Evolutionary conservation across 2,113 vertebrate species (phyloP), one percentile per base, ranked within the genome.

Genomic region (Ginglymostoma cirratum): DNA sequence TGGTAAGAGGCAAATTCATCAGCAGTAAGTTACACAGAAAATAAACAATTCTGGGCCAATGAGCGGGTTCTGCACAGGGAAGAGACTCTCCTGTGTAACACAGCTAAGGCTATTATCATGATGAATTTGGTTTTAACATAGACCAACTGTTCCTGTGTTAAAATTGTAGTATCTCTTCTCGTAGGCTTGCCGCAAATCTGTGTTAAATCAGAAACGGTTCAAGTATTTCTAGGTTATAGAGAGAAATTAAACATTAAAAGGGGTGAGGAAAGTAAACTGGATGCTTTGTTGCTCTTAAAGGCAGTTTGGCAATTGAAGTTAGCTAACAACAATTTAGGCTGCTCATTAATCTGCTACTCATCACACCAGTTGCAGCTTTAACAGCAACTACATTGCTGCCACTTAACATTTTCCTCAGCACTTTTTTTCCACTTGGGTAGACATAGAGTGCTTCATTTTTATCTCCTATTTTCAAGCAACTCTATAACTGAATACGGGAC

Each of bases 71-170:
- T 66, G 89, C n/a, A 7, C 61, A 38, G 89, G 38, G 67, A 93
- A 93, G 89, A 38, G n/a, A 66, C n/a, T 93, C 89, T 93, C 89
- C 61, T 66, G 89, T 93, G 89, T 93, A 93, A 93, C 65, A 24
- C 89, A 65, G 89, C 89, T 93, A 0, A n/a, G 61, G 34, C 89
- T 65, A 67, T 67, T 93, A 93, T 67, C 38, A n/a, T 65, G n/a
- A 66, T 93, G 89, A 93, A 61, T 66, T 66, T 66, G 89, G 89
- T 93, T 66, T 93, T 38, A 93, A 66, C n/a, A 67, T 61, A 66
- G 38, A 38, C 89, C 89, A 93, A 93, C 89, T 93, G 89, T 93
- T 65, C 89, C 89, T 42, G n/a, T 93, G 38, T 93, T 93, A 93
- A 61, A 93, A 61, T 93, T 93, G 61, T n/a, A 67, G 34, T 10